Conservation (phyloP, 2,888 invertebrate genomes). For the Polia nebulosa region DNA sequence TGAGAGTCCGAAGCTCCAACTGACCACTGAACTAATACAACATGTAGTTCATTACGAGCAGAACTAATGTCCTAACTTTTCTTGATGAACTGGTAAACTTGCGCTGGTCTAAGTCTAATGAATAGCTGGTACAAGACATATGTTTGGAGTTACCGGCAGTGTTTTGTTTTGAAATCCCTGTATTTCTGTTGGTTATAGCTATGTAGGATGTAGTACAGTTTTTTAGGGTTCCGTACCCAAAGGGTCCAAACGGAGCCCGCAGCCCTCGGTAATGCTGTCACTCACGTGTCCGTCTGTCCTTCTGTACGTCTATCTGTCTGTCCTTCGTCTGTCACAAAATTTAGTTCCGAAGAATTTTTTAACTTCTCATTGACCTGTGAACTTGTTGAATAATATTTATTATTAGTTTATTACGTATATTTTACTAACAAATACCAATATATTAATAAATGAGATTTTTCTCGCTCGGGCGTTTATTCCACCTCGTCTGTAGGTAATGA, state of each 20-base stretch:
- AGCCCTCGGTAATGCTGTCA: too few species aligned
- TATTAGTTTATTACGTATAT: too few species aligned
- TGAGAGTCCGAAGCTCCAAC: conserved; percentile 14
- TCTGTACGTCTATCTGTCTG: too few species aligned
- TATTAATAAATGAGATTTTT: too few species aligned
- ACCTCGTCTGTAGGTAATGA: too few species aligned
- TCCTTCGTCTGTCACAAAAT: too few species aligned
- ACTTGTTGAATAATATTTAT: too few species aligned
- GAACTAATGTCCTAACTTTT: conserved; percentile 54
- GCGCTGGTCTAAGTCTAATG: conserved; percentile 13
- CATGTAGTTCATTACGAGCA: conserved; percentile 41
- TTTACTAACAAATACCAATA: too few species aligned
- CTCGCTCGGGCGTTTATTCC: too few species aligned
- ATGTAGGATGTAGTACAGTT: background rate
- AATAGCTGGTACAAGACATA: background rate
- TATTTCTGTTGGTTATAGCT: background rate
- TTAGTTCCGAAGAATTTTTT: too few species aligned
- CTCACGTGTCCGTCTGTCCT: too few species aligned
- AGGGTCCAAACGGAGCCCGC: background rate
- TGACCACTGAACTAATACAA: conserved; percentile 44
- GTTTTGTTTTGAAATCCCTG: conserved; percentile 16
- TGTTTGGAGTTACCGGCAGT: background rate
- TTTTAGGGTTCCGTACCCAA: background rate
- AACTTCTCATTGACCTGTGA: too few species aligned
- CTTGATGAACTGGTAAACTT: conserved; percentile 49